phyloP scores from a whole-genome alignment of 2,113 vertebrate genomes.

The Phycodurus eques region DNA sequence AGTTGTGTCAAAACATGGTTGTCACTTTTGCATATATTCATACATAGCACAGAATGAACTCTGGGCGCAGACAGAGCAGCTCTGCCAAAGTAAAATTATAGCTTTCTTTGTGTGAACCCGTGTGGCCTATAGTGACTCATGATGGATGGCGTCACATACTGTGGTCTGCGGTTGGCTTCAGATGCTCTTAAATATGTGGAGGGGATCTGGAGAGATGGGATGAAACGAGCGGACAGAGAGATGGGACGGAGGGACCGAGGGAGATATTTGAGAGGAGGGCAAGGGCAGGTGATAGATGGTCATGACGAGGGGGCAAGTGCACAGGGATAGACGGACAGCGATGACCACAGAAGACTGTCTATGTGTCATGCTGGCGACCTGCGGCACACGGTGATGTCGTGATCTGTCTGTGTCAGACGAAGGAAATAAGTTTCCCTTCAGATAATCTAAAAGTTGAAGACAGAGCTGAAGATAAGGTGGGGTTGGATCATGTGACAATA shows the following conservation, averaged over 20 bases:
- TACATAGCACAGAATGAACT: conserved; percentile 5
- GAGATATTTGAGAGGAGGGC: conserved; percentile 57
- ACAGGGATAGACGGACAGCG: conserved; percentile 21
- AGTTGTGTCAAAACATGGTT: neutral
- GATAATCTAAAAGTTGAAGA: conserved; percentile 43
- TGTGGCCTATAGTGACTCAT: conserved; percentile 59
- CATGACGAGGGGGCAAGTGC: neutral
- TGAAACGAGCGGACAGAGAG: conserved; percentile 40
- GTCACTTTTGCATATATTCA: neutral
- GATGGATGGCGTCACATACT: conserved; percentile 59
- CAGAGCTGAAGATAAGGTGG: conserved; percentile 12
- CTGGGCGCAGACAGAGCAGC: conserved; percentile 11
- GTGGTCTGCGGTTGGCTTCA: conserved; percentile 58
- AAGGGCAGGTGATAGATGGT: conserved; percentile 49
- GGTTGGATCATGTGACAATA: conserved; percentile 23
- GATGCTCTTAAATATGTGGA: conserved; percentile 65
- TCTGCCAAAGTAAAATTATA: conserved; percentile 52
- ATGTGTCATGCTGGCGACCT: conserved; percentile 17
- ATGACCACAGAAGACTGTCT: conserved; percentile 43
- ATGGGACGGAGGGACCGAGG: conserved; percentile 51
- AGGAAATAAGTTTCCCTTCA: conserved; percentile 40
- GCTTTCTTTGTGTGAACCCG: conserved; percentile 21
- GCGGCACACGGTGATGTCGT: conserved; percentile 5
- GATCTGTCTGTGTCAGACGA: conserved; percentile 60
- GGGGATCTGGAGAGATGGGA: conserved; percentile 40